Evolutionary conservation across 2,797 vertebrate species (phyloP), one percentile per base, ranked within the genome.

Genomic region (Manis crassicaudata): DNA sequence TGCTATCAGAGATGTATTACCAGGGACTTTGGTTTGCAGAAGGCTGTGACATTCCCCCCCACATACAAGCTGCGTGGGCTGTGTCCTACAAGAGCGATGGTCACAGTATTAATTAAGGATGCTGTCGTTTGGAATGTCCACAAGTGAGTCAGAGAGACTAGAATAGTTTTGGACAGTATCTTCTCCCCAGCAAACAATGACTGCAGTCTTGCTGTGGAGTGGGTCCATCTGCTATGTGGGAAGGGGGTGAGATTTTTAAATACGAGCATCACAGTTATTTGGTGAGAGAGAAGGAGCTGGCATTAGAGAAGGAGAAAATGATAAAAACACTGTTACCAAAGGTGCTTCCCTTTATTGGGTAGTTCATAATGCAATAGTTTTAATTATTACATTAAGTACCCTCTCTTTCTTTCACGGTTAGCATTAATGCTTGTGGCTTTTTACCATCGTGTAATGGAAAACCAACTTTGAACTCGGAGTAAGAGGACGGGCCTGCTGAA

Each of bases 251-350:
- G 52, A 21, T 65, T 90, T 87, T 67, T 82, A 67, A 54, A 60
- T 52, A 79, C 46, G 20, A 76, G 37, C 68, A 9, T 54, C 72
- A 54, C 50, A 40, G 11, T 9, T 7, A 52, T 70, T 86, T 92
- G 40, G 43, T 54, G 37, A 88, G 8, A 82, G 67, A 92, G 8
- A 90, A 95, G 85, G 72, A 93, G n/a, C 18, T 95, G 80, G 6
- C n/a, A n/a, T 4, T 86, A 73, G 90, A 25, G 16, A 90, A 92
- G 43, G 46, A 40, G 8, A 84, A 94, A 93, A 70, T 21, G 1
- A 6, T 6, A 20, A 84, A 96, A 92, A 76, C 67, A 21, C 2
- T 3, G 14, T 2, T 52, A 1, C n/a, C 14, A 89, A 67, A 43
- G 14, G 2, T 20, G 43, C 10, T 56, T 68, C 1, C 1, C 58